Base-by-base conservation (phyloP, 2,113 vertebrate genomes). In the Pterocles gutturalis region DNA sequence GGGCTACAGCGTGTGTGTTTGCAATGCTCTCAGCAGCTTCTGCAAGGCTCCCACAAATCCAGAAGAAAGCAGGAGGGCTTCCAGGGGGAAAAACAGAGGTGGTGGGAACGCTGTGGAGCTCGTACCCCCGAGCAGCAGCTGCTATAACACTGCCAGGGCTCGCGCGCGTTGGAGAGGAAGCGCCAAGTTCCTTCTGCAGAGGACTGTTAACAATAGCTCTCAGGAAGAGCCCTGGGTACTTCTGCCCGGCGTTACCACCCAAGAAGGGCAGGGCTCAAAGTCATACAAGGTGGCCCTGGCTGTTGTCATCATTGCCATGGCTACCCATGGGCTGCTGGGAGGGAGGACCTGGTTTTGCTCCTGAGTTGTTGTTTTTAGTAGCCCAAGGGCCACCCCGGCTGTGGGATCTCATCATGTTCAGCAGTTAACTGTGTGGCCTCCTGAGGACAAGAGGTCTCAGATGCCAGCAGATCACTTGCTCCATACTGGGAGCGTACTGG, bases 1-100 rank as follows among this genome's bases (percentile, higher is more conserved):
- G 28, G 25, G 22, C 17, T 76, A 2, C 4, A 11, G 38, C 13
- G 11, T 0, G 0, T 7, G 22, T 2, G 28, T 29, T 79, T 36
- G 38, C 34, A 49, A 15, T 2, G 26, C 36, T 36, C 55, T 29
- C 24, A 17, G 71, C 18, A 49, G 66, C 55, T 48, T 73, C 51
- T 62, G 41, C 41, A 41, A 41, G 20, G n/a, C 38, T 84, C 6
- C 18, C 43, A 12, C 21, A 36, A 33, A 71, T 4, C 69, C 64
- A 62, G 26, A 6, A 13, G 11, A 67, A 66, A 20, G 71, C 62
- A 48, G 81, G 43, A 71, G 36, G 66, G 10, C 7, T 76, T 53
- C 54, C 38, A 16, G 26, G 10, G n/a, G 26, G 18, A 6, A 20
- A 69, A 55, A 3, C 25, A 55, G 55, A 17, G 54, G 51, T 0